Percentiles rank a stretch among this genome's conserved stretches.
These are phyloP conservation scores for Tetragonisca angustula DNA, from an alignment of 2,888 invertebrate genomes.

Conservation along the genomic window DNA sequence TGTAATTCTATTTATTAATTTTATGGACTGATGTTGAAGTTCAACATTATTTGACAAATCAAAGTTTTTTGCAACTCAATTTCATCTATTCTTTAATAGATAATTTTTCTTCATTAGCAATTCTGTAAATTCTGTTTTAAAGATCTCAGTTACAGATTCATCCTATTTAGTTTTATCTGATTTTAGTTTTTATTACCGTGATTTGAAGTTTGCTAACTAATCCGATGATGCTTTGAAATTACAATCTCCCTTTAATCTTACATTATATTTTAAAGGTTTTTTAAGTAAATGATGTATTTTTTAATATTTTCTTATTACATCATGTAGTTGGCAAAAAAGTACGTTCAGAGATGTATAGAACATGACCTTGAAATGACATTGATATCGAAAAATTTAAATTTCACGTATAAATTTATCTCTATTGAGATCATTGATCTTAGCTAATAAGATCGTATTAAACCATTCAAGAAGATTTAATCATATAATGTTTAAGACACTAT, in stretches of 20 bases:
- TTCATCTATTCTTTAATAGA: background rate
- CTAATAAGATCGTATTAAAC: no score
- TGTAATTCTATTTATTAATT: background rate
- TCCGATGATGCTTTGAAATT: background rate
- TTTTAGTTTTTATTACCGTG: background rate
- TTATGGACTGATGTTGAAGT: background rate
- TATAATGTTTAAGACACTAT: no score
- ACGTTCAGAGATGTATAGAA: no score
- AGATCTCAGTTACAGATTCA: background rate
- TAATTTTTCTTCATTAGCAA: background rate
- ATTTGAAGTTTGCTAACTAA: background rate
- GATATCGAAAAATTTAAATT: no score
- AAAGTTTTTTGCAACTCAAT: background rate
- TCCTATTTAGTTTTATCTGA: background rate
- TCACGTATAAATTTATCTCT: no score
- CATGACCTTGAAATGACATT: no score
- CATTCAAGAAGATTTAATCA: no score
- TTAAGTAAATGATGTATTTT: no score
- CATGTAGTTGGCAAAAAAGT: no score
- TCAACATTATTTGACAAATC: background rate
- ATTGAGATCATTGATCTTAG: no score
- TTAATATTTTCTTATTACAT: no score
- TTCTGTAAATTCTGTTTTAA: background rate
- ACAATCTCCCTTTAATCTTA: background rate
- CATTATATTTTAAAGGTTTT: background rate